phyloP scores from a whole-genome alignment of 2,888 invertebrate species.

The Mythimna ferrago region DNA sequence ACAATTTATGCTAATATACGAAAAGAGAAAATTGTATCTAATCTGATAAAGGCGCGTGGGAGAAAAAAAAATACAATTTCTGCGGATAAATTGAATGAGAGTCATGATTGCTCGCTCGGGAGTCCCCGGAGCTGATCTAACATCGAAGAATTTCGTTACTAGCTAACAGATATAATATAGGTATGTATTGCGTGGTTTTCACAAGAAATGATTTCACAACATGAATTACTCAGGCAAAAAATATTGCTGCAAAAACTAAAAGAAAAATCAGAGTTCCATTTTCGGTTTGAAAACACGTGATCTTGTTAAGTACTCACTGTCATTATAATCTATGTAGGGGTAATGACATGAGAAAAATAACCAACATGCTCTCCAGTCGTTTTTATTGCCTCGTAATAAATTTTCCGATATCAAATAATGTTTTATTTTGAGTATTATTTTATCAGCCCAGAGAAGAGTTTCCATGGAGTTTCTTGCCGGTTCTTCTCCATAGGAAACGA shows the following conservation, averaged over 20 bases:
- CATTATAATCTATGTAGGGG: slow-evolving; percentile 12
- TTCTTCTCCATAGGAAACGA: too few species aligned
- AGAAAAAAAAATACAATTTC: slow-evolving; percentile 60
- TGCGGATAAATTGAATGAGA: slow-evolving; percentile 64
- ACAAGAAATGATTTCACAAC: slow-evolving; percentile 15
- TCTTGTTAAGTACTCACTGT: slow-evolving; percentile 12
- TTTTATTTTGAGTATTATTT: neutral
- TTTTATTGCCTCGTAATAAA: slow-evolving; percentile 10
- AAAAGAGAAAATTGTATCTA: slow-evolving; percentile 47
- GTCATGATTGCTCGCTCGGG: slow-evolving; percentile 60
- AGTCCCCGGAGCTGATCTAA: slow-evolving; percentile 48
- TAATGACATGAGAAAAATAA: slow-evolving; percentile 3
- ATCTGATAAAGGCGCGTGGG: slow-evolving; percentile 49
- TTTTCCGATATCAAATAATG: slow-evolving; percentile 10
- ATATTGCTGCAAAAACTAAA: neutral
- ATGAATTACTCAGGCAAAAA: slow-evolving; percentile 18
- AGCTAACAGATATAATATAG: slow-evolving; percentile 23
- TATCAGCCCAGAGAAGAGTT: neutral
- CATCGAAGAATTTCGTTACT: slow-evolving; percentile 52
- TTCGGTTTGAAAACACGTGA: slow-evolving; percentile 10
- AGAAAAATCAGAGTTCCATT: neutral
- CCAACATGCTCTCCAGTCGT: neutral
- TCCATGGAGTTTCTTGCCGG: too few species aligned
- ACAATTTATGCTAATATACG: slow-evolving; percentile 57
- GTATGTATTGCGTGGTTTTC: slow-evolving; percentile 25